phyloP scores from a whole-genome alignment of 2,888 invertebrate species.

The Eupithecia inturbata region DNA sequence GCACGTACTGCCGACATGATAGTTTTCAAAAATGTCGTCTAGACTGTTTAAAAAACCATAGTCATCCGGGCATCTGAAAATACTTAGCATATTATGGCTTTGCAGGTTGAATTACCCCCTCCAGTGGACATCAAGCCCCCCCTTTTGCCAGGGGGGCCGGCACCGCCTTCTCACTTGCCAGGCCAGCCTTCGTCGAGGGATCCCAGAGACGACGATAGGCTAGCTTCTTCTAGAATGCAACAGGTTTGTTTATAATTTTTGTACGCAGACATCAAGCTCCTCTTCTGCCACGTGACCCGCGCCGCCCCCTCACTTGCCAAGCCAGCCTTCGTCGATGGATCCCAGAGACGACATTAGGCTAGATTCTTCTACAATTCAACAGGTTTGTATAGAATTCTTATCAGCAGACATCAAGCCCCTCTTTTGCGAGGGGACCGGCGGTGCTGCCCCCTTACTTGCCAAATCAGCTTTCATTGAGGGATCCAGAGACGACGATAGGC shows the following conservation, averaged over 20 bases:
- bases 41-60: not conserved
- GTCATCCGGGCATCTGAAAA: not conserved
- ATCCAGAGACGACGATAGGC: conserved; percentile 79
- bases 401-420: conserved; percentile 77
- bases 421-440: conserved; percentile 70
- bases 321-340: conserved; percentile 66
- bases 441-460: conserved; percentile 61
- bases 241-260: too few species aligned
- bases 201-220: conserved; percentile 80
- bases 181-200: conserved; percentile 68
- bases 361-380: conserved; percentile 75
- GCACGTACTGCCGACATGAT: too few species aligned
- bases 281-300: conserved; percentile 73
- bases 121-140: conserved; percentile 78
- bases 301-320: conserved; percentile 62
- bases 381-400: conserved; percentile 56
- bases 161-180: conserved; percentile 62
- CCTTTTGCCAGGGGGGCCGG: conserved; percentile 73
- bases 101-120: conserved; percentile 77
- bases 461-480: conserved; percentile 69
- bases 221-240: conserved; percentile 76
- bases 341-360: conserved; percentile 83
- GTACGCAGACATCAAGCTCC: conserved; percentile 77
- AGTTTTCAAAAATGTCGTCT: too few species aligned
- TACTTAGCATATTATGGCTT: not conserved